A percentile compares a stretch with the other conserved stretches of the same genome.
These are phyloP conservation scores for Heterohyrax brucei DNA, from an alignment of 2,797 vertebrate species.

Conservation along the genomic window DNA sequence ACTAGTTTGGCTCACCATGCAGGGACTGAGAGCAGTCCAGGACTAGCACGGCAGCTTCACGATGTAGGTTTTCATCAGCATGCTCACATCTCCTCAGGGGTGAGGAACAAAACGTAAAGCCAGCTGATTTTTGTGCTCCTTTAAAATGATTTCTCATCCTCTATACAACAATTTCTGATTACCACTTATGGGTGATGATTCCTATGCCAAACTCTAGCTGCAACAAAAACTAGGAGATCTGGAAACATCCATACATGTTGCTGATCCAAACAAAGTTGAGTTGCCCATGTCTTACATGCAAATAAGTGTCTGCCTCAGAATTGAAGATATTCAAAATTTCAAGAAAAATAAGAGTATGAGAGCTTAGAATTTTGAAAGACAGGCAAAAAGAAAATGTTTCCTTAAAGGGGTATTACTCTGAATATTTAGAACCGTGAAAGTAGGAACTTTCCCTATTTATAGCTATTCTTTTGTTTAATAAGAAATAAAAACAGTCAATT, in stretches of 20 bases:
- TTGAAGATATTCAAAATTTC: neutral
- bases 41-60: neutral
- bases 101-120: neutral
- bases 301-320: neutral
- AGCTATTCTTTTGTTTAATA: neutral
- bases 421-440: neutral
- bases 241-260: neutral
- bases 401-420: neutral
- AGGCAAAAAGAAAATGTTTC: neutral
- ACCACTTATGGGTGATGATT: neutral
- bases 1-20: neutral
- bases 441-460: neutral
- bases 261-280: neutral
- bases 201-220: rapidly evolving
- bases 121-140: neutral
- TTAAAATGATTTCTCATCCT: neutral
- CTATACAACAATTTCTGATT: neutral
- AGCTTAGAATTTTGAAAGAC: neutral
- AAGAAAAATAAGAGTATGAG: neutral
- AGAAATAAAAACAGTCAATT: neutral
- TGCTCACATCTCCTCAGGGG: neutral
- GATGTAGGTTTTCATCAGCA: neutral
- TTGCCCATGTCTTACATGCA: neutral
- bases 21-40: neutral
- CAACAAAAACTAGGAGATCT: neutral